Evolutionary conservation across 30 jellyfish, hydroid and myxozoan species (phyloP).

Genomic region (Aurelia aurita): DNA sequence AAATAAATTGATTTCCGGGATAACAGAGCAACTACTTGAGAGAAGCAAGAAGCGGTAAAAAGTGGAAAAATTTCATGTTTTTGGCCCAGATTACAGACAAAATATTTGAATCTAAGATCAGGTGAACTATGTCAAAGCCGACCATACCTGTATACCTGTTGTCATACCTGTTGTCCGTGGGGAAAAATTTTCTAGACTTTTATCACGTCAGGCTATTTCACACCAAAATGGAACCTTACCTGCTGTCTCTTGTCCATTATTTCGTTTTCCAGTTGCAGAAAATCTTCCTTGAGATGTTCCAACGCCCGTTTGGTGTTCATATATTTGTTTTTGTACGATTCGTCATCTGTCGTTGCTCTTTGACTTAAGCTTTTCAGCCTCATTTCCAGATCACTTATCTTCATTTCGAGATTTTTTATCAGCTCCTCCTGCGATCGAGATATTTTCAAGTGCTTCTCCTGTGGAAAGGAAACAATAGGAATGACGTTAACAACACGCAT

Average conservation of each 20-base stretch:
- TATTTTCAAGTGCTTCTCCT: slow-evolving; percentile 49
- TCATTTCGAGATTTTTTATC: slow-evolving; percentile 61
- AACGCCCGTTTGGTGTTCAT: slow-evolving; percentile 33
- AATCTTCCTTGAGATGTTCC: slow-evolving; percentile 37
- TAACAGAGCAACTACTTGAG: too few species aligned
- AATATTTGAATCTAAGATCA: too few species aligned
- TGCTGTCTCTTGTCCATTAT: slow-evolving; percentile 25
- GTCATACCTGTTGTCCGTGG: too few species aligned
- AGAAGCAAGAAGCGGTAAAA: too few species aligned
- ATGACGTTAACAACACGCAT: too few species aligned
- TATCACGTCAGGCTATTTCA: too few species aligned
- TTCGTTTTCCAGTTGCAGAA: slow-evolving; percentile 17
- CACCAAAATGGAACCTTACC: neutral
- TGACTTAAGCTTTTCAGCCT: slow-evolving; percentile 25
- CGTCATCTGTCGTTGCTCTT: slow-evolving; percentile 22
- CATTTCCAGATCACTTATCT: slow-evolving; percentile 51
- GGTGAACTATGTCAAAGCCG: too few species aligned
- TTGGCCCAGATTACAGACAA: too few species aligned
- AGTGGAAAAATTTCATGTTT: too few species aligned
- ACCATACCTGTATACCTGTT: too few species aligned
- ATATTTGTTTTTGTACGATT: slow-evolving; percentile 42
- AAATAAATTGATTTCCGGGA: too few species aligned
- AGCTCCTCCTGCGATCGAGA: slow-evolving; percentile 53
- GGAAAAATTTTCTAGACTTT: too few species aligned
- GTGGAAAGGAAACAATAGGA: neutral